These are phyloP conservation scores for Dascyllus trimaculatus DNA, from an alignment of 2,113 vertebrate species.

Conservation along the genomic window DNA sequence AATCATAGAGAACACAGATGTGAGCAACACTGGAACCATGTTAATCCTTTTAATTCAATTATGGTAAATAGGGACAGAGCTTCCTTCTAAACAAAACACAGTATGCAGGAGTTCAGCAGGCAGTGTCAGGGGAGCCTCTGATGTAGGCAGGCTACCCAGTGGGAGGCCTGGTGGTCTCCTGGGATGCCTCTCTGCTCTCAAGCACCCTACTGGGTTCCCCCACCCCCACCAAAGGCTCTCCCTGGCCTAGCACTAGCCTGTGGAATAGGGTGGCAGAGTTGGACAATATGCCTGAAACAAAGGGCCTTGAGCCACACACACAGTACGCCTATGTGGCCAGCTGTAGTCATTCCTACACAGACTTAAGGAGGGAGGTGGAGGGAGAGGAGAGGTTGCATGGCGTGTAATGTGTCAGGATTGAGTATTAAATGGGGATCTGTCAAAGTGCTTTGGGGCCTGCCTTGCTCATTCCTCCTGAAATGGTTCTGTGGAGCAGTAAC, in stretches of 20 bases:
- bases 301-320: slow-evolving; percentile 61
- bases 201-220: slow-evolving; percentile 64
- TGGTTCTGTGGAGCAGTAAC: slow-evolving; percentile 70
- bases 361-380: slow-evolving; percentile 24
- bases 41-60: slow-evolving; percentile 87
- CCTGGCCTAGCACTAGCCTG: slow-evolving; percentile 48
- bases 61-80: slow-evolving; percentile 81
- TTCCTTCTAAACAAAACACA: slow-evolving; percentile 82
- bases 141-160: slow-evolving; percentile 73
- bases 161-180: slow-evolving; percentile 78
- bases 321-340: slow-evolving; percentile 58
- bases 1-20: slow-evolving; percentile 79
- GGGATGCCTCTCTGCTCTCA: slow-evolving; percentile 75
- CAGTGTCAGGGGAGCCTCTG: slow-evolving; percentile 68
- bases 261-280: slow-evolving; percentile 59
- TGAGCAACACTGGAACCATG: slow-evolving; percentile 80
- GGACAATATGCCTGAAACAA: slow-evolving; percentile 74
- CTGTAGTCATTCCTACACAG: slow-evolving; percentile 72
- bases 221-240: slow-evolving; percentile 39
- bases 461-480: slow-evolving; percentile 65
- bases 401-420: slow-evolving; percentile 67
- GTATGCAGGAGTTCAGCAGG: slow-evolving; percentile 77
- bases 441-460: slow-evolving; percentile 74
- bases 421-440: slow-evolving; percentile 77
- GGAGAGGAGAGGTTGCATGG: slow-evolving; percentile 25